These are phyloP conservation scores for Drosophila colorata DNA, from an alignment of 2,888 invertebrate genomes.

Conservation along the genomic window DNA sequence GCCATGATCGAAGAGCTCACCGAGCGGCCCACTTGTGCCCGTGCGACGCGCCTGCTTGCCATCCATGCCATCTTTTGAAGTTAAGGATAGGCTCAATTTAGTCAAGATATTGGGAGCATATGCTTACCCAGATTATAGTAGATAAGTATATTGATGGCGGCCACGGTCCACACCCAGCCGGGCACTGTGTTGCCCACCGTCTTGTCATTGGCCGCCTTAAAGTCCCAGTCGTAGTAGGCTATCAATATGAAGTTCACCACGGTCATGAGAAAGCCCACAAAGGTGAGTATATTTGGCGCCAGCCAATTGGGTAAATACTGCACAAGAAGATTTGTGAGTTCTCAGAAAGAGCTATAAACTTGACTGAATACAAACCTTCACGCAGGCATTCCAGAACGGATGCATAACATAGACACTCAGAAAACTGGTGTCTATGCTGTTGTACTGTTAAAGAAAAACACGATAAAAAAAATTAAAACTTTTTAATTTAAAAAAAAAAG, in stretches of 20 bases:
- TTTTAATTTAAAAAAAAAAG: too few relatives aligned
- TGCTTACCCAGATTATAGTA: slow-evolving; percentile 96
- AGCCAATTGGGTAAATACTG: slow-evolving; percentile 98
- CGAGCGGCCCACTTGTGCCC: slow-evolving; percentile 96
- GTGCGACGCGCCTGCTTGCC: slow-evolving; percentile 99
- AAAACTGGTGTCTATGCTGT: slow-evolving; percentile 96
- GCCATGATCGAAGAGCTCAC: slow-evolving; percentile 99
- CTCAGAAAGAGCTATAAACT: background rate
- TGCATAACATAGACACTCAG: slow-evolving; percentile 99
- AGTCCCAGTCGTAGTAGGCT: slow-evolving; percentile 94
- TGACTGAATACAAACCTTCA: slow-evolving; percentile 89
- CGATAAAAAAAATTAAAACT: too few relatives aligned
- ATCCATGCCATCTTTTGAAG: slow-evolving; percentile 95
- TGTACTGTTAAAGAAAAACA: slow-evolving; percentile 91
- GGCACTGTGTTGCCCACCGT: slow-evolving; percentile 88
- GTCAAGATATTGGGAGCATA: too few relatives aligned
- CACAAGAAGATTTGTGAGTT: slow-evolving; percentile 65
- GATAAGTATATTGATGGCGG: slow-evolving; percentile 95
- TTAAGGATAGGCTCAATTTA: background rate
- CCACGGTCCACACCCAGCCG: slow-evolving; percentile 93
- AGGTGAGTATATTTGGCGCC: slow-evolving; percentile 98
- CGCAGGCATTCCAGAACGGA: slow-evolving; percentile 99
- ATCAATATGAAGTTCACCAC: slow-evolving; percentile 94
- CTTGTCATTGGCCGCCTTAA: slow-evolving; percentile 85
- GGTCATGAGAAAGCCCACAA: slow-evolving; percentile 96